Base-by-base conservation (phyloP, 2,888 invertebrate genomes). In the Sabatieria punctata region DNA sequence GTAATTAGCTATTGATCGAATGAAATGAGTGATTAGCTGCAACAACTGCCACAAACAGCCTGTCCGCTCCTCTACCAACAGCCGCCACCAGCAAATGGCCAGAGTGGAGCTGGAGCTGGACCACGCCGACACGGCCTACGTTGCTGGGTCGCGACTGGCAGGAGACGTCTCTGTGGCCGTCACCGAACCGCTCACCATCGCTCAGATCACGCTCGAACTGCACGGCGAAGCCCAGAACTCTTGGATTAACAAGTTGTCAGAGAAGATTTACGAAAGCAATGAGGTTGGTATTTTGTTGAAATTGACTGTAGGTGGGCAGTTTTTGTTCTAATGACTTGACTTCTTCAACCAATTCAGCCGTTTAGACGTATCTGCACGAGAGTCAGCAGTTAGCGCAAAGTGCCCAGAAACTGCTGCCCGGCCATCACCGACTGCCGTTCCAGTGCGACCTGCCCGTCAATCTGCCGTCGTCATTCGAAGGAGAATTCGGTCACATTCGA, bases 181-280 rank as follows among this genome's bases (percentile, higher is more conserved):
- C n/a, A 21, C 4, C 11, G 22, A 35, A n/a, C 3, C 4, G 11
- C 24, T 42, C 18, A n/a, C 27, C 27, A 26, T 42, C 6, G n/a
- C 13, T n/a, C 43, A 25, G 30, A 19, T 42, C 8, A 42, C 11
- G 15, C 13, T 42, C 4, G 26, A 42, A 6, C 8, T 42, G 4
- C 18, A 45, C 27, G 46, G 46, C 21, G 43, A 45, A 46, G 43
- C 42, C 15, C 26, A 22, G 15, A 46, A 45, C 23, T 18, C 21
- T 19, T 46, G 46, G 46, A 23, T 46, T 3, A 46, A 45, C 46
- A 46, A 46, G 22, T 46, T 30, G 11, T 46, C 46, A 19, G 46
- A 46, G 21, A 46, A 46, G 30, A 45, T 46, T 36, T 46, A 46
- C 46, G 46, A 46, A 18, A 43, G 46, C 45, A 19, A 4, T 24